Percentiles rank a stretch among this genome's conserved stretches.
phyloP scores from a whole-genome alignment of 2,113 vertebrate genomes.

The Neofelis nebulosa region DNA sequence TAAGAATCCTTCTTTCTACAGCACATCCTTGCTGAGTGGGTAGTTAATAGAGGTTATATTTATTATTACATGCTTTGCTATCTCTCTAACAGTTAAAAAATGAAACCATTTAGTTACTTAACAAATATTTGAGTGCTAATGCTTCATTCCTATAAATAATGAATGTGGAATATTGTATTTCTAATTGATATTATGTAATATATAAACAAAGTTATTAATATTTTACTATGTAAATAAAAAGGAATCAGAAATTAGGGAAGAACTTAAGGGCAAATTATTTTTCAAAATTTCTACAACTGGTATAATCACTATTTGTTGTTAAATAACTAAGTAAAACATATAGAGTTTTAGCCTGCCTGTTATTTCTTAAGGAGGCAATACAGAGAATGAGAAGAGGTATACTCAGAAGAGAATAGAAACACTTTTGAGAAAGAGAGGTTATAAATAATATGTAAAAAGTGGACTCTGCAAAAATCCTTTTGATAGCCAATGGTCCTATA shows the following conservation, averaged over 20 bases:
- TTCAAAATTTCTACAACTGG: neutral
- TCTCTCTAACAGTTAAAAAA: conserved; percentile 5
- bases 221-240: conserved; percentile 38
- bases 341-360: neutral
- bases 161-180: neutral
- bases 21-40: neutral
- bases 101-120: neutral
- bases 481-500: neutral
- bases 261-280: conserved; percentile 12
- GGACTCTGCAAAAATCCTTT: neutral
- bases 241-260: neutral
- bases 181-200: conserved; percentile 1
- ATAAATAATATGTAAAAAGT: conserved; percentile 1
- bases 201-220: neutral
- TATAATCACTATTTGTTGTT: neutral
- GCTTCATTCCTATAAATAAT: conserved; percentile 1
- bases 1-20: neutral
- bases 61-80: neutral
- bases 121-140: neutral
- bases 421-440: neutral
- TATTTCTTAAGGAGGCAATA: neutral
- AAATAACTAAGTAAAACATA: conserved; percentile 19
- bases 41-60: neutral
- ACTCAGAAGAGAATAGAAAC: neutral
- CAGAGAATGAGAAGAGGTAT: neutral